Evolutionary conservation across 2,888 invertebrate species (phyloP).

Genomic region (Latheticus oryzae): DNA sequence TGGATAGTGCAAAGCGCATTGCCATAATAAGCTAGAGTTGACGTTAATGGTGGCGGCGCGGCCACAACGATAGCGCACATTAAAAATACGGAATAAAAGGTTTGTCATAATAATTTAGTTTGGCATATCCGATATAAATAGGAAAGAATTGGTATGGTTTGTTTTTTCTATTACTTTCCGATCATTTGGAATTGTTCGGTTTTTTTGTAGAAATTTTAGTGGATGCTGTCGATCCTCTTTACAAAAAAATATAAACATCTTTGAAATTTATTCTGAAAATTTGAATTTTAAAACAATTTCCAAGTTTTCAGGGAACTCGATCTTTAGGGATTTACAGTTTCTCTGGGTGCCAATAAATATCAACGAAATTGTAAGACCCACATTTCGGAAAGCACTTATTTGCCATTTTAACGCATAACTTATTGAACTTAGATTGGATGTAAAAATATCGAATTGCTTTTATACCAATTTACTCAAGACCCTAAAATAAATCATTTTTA

Average conservation of each 20-base stretch:
- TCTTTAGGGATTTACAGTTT: constrained; percentile 37
- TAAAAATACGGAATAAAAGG: constrained; percentile 26
- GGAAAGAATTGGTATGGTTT: constrained; percentile 6
- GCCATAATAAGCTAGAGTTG: constrained; percentile 12
- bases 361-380: constrained; percentile 28
- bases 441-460: constrained; percentile 19
- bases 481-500: constrained; percentile 18
- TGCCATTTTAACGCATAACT: constrained; percentile 36
- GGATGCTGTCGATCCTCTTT: constrained; percentile 24
- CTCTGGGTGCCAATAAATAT: constrained; percentile 38
- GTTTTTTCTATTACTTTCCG: constrained; percentile 3
- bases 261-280: constrained; percentile 37
- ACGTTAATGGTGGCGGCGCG: constrained; percentile 19
- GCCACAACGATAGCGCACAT: constrained; percentile 14
- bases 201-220: constrained; percentile 19
- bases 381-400: constrained; percentile 30
- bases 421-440: constrained; percentile 27
- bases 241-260: constrained; percentile 32
- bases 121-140: constrained; percentile 8
- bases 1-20: constrained; percentile 3
- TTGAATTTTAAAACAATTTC: constrained; percentile 40
- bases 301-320: constrained; percentile 38
- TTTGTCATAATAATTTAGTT: constrained; percentile 22
- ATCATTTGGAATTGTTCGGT: not conserved
- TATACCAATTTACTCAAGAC: not conserved